A percentile compares a stretch with the other conserved stretches of the same genome.
Conservation (phyloP, 2,888 invertebrate species). For the Gryllus longicercus region DNA sequence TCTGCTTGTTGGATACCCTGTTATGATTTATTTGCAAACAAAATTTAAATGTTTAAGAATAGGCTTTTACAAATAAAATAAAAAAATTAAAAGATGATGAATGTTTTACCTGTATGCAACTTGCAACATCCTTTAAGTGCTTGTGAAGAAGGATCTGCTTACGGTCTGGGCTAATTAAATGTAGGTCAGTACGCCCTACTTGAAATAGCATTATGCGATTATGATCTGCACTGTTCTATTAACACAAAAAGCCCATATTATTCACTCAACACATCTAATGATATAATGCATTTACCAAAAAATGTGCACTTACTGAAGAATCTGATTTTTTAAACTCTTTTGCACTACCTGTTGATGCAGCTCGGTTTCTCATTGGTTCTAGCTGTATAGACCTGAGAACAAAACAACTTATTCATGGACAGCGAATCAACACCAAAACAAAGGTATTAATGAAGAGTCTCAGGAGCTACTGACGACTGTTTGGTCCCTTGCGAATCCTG, state of each 20-base stretch:
- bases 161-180: conserved; percentile 88
- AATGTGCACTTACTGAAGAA: conserved; percentile 28
- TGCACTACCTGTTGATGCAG: conserved; percentile 50
- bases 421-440: neutral
- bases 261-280: neutral
- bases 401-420: neutral
- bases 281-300: neutral
- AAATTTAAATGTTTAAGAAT: neutral
- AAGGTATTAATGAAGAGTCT: neutral
- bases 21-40: conserved; percentile 36
- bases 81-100: neutral
- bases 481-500: neutral
- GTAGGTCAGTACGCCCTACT: conserved; percentile 80
- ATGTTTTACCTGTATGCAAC: conserved; percentile 66
- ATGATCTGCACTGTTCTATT: conserved; percentile 57
- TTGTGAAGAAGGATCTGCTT: conserved; percentile 86
- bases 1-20: conserved; percentile 75
- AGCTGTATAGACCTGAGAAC: conserved; percentile 22
- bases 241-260: neutral
- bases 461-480: neutral
- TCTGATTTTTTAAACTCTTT: conserved; percentile 34
- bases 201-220: conserved; percentile 86
- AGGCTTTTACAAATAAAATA: neutral
- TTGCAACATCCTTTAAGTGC: conserved; percentile 82
- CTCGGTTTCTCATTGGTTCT: conserved; percentile 49